These are phyloP conservation scores for Cherax destructor DNA, from an alignment of 1,140 invertebrate species.

Conservation along the genomic window DNA sequence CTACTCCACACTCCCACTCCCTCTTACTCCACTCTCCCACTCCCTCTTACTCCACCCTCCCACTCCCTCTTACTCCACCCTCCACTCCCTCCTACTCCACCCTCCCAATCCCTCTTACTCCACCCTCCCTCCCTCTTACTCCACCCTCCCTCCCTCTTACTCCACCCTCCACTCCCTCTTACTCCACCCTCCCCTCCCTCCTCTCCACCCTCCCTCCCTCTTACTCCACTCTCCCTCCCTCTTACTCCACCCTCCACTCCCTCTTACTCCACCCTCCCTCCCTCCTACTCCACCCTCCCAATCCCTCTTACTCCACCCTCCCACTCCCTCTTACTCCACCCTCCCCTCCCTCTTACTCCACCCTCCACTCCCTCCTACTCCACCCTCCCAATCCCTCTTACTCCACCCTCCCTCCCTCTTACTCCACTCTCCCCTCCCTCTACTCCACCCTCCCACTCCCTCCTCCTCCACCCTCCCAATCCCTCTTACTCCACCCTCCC, in stretches of 20 bases:
- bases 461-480: neutral
- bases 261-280: neutral
- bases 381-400: neutral
- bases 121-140: slow-evolving; percentile 1
- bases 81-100: neutral
- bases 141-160: slow-evolving; percentile 1
- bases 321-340: neutral
- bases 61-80: neutral
- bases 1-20: too few species aligned
- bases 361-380: neutral
- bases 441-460: too few species aligned
- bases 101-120: neutral
- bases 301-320: neutral
- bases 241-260: neutral
- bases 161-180: slow-evolving; percentile 1
- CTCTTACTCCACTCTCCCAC: neutral
- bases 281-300: neutral
- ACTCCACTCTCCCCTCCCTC: neutral
- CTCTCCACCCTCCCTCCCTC: neutral
- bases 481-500: too few species aligned
- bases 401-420: neutral
- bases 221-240: slow-evolving; percentile 5
- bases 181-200: neutral
- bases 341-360: slow-evolving; percentile 3
- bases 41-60: too few species aligned